A percentile compares a stretch with the other conserved stretches of the same genome.
phyloP scores from a whole-genome alignment of 37 sponge, comb jelly and placozoan species.

The Halichondria panicea region DNA sequence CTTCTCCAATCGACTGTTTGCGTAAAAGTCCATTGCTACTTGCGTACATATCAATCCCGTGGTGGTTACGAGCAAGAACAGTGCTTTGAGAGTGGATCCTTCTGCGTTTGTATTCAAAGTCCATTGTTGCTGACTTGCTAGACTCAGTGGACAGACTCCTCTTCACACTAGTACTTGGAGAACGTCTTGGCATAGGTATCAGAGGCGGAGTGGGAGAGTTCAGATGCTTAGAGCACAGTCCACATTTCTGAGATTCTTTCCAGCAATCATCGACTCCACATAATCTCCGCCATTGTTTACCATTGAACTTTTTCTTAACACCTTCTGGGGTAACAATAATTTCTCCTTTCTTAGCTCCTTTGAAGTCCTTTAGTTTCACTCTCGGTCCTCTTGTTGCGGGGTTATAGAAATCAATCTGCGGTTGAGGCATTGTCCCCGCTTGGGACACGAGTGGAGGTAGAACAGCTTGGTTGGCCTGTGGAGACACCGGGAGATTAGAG shows the following conservation, averaged over 20 bases:
- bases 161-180: constrained; percentile 8
- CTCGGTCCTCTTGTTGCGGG: constrained; percentile 36
- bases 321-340: constrained; percentile 65
- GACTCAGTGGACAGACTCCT: constrained; percentile 41
- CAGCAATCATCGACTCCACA: constrained; percentile 68
- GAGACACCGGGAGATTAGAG: constrained; percentile 19
- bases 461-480: not conserved
- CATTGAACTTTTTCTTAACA: constrained; percentile 74
- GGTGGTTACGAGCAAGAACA: constrained; percentile 1
- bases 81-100: constrained; percentile 27
- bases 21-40: not conserved
- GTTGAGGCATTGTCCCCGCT: constrained; percentile 3
- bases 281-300: constrained; percentile 72
- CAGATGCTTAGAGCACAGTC: constrained; percentile 66
- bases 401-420: constrained; percentile 28
- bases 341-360: constrained; percentile 69
- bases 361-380: constrained; percentile 62
- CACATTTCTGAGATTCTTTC: constrained; percentile 73
- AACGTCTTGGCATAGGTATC: constrained; percentile 22
- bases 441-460: not conserved
- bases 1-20: constrained; percentile 17
- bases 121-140: constrained; percentile 7
- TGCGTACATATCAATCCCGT: constrained; percentile 14
- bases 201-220: constrained; percentile 50
- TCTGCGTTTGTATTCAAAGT: constrained; percentile 9